Percentiles rank a stretch among this genome's conserved stretches.
Conservation (phyloP, 2,113 vertebrate species). For the Sphaerodactylus townsendi region DNA sequence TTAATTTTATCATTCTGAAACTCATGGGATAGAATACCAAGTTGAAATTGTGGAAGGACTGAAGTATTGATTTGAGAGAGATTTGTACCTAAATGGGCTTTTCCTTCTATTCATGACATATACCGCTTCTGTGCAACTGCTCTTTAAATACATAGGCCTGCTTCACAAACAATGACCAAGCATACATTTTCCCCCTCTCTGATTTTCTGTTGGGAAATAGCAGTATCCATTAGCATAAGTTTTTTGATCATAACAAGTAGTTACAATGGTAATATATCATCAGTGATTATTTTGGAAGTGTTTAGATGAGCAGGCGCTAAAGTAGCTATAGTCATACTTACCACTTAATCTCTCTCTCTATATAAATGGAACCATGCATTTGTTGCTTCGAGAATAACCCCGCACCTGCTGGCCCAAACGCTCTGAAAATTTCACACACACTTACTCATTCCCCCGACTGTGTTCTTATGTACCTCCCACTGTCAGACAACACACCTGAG, state of each 20-base stretch:
- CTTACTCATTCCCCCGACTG: too few species aligned
- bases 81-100: neutral
- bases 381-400: too few species aligned
- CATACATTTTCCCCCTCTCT: neutral
- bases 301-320: neutral
- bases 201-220: neutral
- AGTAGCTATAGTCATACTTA: neutral
- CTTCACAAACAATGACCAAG: neutral
- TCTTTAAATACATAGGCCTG: neutral
- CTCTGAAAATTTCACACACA: too few species aligned
- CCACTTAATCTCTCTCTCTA: too few species aligned
- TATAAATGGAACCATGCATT: too few species aligned
- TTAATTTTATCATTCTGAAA: neutral
- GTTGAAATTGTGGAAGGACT: constrained; percentile 21
- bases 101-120: neutral
- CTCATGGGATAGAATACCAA: neutral
- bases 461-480: too few species aligned
- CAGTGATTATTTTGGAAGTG: neutral
- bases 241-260: neutral
- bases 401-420: too few species aligned
- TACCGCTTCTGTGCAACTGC: neutral
- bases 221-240: neutral
- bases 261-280: neutral
- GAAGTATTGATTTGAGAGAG: constrained; percentile 5
- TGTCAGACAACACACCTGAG: too few species aligned